Conservation (phyloP, 64 coral and sea anemone genomes). For the Dendrophyllia cribrosa region DNA sequence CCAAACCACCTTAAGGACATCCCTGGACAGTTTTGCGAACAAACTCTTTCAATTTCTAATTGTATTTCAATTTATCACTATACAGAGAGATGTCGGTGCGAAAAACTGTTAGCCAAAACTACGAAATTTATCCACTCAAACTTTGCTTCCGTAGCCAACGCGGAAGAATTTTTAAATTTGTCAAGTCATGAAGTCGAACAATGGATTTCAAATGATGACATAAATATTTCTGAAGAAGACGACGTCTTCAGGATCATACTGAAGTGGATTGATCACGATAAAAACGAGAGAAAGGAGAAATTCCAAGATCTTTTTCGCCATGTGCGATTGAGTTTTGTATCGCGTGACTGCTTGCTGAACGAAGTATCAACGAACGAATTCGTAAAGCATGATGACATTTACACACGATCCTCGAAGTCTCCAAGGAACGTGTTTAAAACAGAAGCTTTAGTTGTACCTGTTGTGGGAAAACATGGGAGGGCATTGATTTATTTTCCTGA, state of each 20-base stretch:
- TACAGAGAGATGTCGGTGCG: not conserved
- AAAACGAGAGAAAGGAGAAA: not conserved
- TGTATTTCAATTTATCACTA: not conserved
- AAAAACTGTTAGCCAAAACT: not conserved
- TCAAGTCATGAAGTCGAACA: not conserved
- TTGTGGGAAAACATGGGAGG: too few species aligned
- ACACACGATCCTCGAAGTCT: too few species aligned
- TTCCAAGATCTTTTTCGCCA: slow-evolving; percentile 1
- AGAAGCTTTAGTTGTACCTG: too few species aligned
- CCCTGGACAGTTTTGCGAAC: too few species aligned
- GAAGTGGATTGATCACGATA: not conserved
- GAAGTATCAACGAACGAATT: not conserved
- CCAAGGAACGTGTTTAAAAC: too few species aligned
- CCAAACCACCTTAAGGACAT: too few species aligned
- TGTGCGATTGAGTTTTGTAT: not conserved
- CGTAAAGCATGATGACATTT: not conserved
- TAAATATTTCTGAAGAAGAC: not conserved
- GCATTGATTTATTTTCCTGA: too few species aligned
- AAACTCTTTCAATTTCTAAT: not conserved
- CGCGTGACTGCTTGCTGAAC: not conserved
- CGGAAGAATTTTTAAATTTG: slow-evolving; percentile 1
- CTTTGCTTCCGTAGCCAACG: not conserved
- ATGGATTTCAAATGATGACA: not conserved
- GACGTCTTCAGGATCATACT: not conserved
- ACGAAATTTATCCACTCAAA: not conserved